Evolutionary conservation across 2,113 vertebrate species (phyloP).

Genomic region (Corythornis cristatus): DNA sequence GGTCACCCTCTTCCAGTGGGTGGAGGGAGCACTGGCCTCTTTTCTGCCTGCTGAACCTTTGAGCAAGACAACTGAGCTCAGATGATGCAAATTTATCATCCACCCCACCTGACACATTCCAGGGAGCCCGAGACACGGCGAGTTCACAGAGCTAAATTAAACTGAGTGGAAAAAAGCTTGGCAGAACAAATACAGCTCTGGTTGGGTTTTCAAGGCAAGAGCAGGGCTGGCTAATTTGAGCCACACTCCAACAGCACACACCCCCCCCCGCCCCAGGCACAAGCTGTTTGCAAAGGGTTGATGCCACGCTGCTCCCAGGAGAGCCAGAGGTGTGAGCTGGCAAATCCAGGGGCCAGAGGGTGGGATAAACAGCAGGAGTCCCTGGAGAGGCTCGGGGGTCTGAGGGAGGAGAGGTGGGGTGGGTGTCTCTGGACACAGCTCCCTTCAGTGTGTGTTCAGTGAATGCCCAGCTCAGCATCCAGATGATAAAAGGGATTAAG

Average conservation of each 20-base stretch:
- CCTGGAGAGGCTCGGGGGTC: not conserved
- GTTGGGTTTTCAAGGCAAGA: conserved; percentile 6
- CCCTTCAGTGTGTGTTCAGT: not conserved
- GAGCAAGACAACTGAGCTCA: conserved; percentile 13
- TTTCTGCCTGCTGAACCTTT: not conserved
- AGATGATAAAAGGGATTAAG: not conserved
- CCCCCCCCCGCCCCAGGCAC: conserved; percentile 12
- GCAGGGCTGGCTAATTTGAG: not conserved
- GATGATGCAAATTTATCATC: conserved; percentile 39
- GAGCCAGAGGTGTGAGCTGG: not conserved
- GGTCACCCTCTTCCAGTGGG: not conserved
- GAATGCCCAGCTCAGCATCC: not conserved
- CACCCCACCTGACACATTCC: conserved; percentile 62
- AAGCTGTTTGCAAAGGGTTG: conserved; percentile 35
- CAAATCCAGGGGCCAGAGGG: not conserved
- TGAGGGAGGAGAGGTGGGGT: not conserved
- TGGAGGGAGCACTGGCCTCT: not conserved
- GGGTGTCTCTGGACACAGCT: not conserved
- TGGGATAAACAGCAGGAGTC: not conserved
- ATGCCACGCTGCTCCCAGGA: not conserved
- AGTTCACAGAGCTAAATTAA: conserved; percentile 59
- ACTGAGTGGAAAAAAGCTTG: conserved; percentile 50
- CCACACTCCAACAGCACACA: not conserved
- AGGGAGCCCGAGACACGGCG: conserved; percentile 30
- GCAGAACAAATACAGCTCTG: conserved; percentile 43